These are phyloP conservation scores for Baccha elongata DNA, from an alignment of 2,888 invertebrate species.

Conservation along the genomic window DNA sequence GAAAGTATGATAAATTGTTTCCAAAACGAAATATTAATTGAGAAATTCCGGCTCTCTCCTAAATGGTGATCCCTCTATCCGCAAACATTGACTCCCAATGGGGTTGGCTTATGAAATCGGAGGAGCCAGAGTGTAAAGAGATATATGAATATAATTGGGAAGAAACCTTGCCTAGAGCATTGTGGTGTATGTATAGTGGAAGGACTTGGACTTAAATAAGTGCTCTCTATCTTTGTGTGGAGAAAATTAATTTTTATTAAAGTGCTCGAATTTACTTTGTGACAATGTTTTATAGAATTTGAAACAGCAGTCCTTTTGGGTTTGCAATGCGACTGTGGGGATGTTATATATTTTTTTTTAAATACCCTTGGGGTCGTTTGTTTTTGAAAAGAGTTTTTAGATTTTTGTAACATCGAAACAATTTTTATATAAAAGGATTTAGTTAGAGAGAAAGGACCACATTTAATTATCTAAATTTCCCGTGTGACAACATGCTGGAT, in stretches of 20 bases:
- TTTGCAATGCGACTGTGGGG: no score
- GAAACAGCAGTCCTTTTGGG: no score
- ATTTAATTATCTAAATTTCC: constrained; percentile 63
- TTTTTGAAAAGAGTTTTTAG: constrained; percentile 17
- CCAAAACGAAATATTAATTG: constrained; percentile 64
- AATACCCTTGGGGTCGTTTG: constrained; percentile 31
- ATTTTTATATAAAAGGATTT: constrained; percentile 22
- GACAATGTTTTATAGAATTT: no score
- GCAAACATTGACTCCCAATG: constrained; percentile 26
- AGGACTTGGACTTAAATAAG: constrained; percentile 14
- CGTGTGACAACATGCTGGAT: constrained; percentile 34
- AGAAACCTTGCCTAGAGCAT: constrained; percentile 33
- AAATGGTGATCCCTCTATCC: constrained; percentile 35
- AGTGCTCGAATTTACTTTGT: constrained; percentile 24
- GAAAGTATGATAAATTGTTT: constrained; percentile 71
- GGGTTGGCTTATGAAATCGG: constrained; percentile 21
- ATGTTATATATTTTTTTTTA: constrained; percentile 7
- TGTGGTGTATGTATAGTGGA: constrained; percentile 26
- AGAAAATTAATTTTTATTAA: constrained; percentile 56
- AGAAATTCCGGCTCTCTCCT: constrained; percentile 27
- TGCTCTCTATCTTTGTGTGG: constrained; percentile 10
- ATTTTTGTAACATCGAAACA: constrained; percentile 24
- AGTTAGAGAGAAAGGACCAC: neutral
- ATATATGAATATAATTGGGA: constrained; percentile 51
- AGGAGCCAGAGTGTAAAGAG: neutral